These are phyloP conservation scores for Drosophila quadrilineata DNA, from an alignment of 1,140 invertebrate genomes.

Conservation along the genomic window DNA sequence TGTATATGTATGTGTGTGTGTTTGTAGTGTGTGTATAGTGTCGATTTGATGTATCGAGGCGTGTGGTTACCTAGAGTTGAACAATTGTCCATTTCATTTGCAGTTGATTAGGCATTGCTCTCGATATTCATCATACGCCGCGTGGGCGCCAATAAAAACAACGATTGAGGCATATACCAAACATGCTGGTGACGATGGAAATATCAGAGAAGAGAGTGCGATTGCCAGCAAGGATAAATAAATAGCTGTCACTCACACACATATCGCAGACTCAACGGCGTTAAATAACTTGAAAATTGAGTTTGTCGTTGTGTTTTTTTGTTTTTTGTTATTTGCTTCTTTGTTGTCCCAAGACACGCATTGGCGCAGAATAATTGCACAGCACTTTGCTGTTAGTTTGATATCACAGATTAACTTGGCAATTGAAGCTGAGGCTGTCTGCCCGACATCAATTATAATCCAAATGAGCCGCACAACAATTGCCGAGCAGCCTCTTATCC, in stretches of 20 bases:
- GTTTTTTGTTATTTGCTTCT: too few relatives aligned
- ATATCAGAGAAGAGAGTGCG: neutral
- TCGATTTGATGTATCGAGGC: slow-evolving; percentile 75
- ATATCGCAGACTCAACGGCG: slow-evolving; percentile 27
- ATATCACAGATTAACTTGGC: slow-evolving; percentile 46
- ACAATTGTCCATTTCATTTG: slow-evolving; percentile 78
- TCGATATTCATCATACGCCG: slow-evolving; percentile 69
- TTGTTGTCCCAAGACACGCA: slow-evolving; percentile 15
- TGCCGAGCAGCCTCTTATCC: slow-evolving; percentile 56
- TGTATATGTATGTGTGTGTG: slow-evolving; percentile 29
- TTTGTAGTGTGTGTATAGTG: slow-evolving; percentile 43
- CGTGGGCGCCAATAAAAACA: slow-evolving; percentile 37
- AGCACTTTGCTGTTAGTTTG: slow-evolving; percentile 22
- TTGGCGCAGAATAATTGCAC: slow-evolving; percentile 47
- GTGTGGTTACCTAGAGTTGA: slow-evolving; percentile 57
- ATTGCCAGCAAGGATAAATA: neutral
- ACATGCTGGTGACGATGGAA: neutral
- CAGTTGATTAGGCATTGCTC: slow-evolving; percentile 69
- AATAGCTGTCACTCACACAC: slow-evolving; percentile 16
- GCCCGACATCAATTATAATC: slow-evolving; percentile 72
- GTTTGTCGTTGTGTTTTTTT: slow-evolving; percentile 37
- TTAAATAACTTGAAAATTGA: slow-evolving; percentile 74
- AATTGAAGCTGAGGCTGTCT: slow-evolving; percentile 34
- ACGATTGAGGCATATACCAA: neutral
- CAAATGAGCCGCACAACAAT: slow-evolving; percentile 69